Percentiles rank a stretch among this genome's conserved stretches.
phyloP scores from a whole-genome alignment of 23 tunicate genomes.

The Diplosoma virens region DNA sequence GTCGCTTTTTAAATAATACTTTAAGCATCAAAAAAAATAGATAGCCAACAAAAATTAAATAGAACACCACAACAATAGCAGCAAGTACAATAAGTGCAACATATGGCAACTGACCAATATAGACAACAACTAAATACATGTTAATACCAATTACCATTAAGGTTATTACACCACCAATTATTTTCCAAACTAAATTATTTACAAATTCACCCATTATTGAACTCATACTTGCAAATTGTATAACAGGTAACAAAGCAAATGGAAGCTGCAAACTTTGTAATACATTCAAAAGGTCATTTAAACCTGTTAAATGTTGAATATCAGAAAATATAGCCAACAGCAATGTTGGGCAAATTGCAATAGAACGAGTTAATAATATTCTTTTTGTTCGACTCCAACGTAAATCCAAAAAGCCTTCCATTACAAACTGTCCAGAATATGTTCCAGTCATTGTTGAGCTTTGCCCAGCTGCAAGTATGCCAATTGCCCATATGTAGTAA shows the following conservation, averaged over 20 bases:
- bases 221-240: slow-evolving; percentile 66
- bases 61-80: slow-evolving; percentile 4
- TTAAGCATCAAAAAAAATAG: slow-evolving; percentile 32
- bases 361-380: slow-evolving; percentile 73
- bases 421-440: slow-evolving; percentile 93
- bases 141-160: slow-evolving; percentile 64
- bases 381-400: slow-evolving; percentile 80
- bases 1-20: slow-evolving; percentile 8
- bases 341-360: slow-evolving; percentile 92
- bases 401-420: slow-evolving; percentile 93
- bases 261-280: slow-evolving; percentile 85
- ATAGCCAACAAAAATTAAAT: slow-evolving; percentile 37
- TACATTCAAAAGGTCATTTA: slow-evolving; percentile 85
- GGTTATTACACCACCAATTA: slow-evolving; percentile 51
- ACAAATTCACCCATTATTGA: slow-evolving; percentile 80
- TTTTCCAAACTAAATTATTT: slow-evolving; percentile 59
- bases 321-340: slow-evolving; percentile 77
- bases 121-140: slow-evolving; percentile 66
- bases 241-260: slow-evolving; percentile 83
- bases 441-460: slow-evolving; percentile 98
- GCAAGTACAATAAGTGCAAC: slow-evolving; percentile 37
- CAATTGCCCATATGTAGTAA: slow-evolving; percentile 95
- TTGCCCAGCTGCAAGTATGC: slow-evolving; percentile 97
- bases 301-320: slow-evolving; percentile 49
- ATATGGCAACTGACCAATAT: slow-evolving; percentile 36